Conservation (phyloP, 2,888 invertebrate genomes). For the Gisinianus flammeolus region DNA sequence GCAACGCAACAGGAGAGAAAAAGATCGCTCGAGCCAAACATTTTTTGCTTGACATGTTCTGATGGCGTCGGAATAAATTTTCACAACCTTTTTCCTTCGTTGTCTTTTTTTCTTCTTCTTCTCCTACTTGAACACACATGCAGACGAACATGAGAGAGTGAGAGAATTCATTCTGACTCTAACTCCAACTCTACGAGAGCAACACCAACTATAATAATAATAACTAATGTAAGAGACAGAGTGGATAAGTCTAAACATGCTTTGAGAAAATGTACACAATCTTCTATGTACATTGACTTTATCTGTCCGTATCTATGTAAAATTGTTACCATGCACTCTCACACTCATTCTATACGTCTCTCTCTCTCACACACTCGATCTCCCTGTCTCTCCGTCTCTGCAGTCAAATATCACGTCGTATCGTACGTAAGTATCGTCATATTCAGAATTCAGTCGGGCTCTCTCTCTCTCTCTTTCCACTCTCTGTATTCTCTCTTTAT, state of each 20-base stretch:
- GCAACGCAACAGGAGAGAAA: slow-evolving; percentile 47
- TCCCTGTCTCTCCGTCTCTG: too few relatives aligned
- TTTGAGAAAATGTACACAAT: slow-evolving; percentile 16
- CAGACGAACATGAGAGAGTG: background rate
- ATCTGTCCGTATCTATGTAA: slow-evolving; percentile 19
- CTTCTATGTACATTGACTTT: background rate
- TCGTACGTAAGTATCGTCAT: slow-evolving; percentile 3
- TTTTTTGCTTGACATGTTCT: slow-evolving; percentile 50
- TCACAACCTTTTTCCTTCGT: slow-evolving; percentile 47
- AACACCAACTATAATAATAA: slow-evolving; percentile 7
- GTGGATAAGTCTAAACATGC: slow-evolving; percentile 23
- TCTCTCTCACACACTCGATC: background rate
- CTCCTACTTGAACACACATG: slow-evolving; percentile 14
- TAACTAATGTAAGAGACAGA: background rate
- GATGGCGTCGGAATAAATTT: slow-evolving; percentile 53
- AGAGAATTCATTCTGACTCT: background rate
- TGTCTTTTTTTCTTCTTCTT: slow-evolving; percentile 31
- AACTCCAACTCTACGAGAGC: background rate
- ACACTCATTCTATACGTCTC: too few relatives aligned
- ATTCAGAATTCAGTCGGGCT: slow-evolving; percentile 21
- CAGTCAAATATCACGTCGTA: background rate
- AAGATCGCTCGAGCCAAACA: slow-evolving; percentile 51
- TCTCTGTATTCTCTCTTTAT: background rate
- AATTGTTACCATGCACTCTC: slow-evolving; percentile 17
- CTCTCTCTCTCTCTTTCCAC: background rate